Conservation (phyloP, 2,113 vertebrate genomes). For the Trogon melanurus region DNA sequence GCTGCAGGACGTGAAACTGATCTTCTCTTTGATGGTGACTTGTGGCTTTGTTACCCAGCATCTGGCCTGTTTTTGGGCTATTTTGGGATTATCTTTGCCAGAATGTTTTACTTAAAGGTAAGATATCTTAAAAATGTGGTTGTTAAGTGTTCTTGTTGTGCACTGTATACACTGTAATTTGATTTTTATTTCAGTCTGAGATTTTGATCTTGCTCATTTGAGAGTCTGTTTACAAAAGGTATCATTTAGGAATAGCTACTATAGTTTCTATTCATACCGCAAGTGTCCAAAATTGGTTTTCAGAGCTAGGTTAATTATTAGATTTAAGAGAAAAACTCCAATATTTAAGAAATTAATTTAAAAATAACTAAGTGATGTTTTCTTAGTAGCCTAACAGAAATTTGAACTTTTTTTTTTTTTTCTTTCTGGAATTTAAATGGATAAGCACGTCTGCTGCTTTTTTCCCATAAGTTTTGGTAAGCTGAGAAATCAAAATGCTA, state of each 20-base stretch:
- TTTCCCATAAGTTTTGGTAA: neutral
- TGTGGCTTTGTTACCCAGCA: slow-evolving; percentile 2
- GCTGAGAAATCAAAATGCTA: neutral
- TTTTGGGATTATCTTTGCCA: neutral
- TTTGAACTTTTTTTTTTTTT: neutral
- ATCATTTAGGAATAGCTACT: neutral
- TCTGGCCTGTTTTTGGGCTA: neutral
- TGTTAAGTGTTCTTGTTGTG: neutral
- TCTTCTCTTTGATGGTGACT: neutral
- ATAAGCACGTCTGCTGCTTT: neutral
- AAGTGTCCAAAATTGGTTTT: neutral
- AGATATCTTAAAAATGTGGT: neutral
- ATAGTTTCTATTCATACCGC: neutral
- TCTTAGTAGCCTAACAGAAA: neutral
- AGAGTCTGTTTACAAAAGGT: neutral
- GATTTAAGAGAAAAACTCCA: neutral
- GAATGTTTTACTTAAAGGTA: slow-evolving; percentile 1
- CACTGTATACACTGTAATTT: neutral
- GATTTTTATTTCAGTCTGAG: neutral
- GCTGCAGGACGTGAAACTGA: neutral
- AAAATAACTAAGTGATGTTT: neutral
- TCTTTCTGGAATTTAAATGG: neutral
- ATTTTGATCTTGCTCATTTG: neutral
- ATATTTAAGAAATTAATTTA: neutral
- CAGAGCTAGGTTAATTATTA: neutral